Evolutionary conservation across 2,797 vertebrate species (phyloP), one percentile per base, ranked within the genome.

Genomic region (Liasis olivaceus): DNA sequence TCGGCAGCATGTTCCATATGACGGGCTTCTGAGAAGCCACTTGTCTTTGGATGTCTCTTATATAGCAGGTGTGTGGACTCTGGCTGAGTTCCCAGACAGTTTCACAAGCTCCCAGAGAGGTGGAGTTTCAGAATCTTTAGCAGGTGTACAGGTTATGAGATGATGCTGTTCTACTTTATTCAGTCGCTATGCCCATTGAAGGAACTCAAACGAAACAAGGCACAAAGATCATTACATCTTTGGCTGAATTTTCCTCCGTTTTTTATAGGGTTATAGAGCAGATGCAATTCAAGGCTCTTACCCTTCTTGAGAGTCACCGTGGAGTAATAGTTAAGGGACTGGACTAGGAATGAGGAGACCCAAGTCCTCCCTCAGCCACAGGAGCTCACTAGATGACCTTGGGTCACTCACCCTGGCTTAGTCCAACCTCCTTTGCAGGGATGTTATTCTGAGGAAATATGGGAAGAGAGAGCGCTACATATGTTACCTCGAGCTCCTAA

Each of bases 81-180:
- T 96, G 97, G 96, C 97, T 95, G 91, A 0, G 54, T 95, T 96
- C 97, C 97, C 94, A 93, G 95, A 66, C 1, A 90, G 93, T 95
- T 96, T 96, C 96, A 96, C 96, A 95, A 97, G 96, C 89, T 96
- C 92, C 89, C 91, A 89, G 94, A 96, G 88, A 96, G 97, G 96
- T 96, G 95, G 42, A 88, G 95, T 94, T 94, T 95, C 72, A 93
- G 88, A 89, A 59, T 22, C 94, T 97, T 97, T 94, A 85, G 9
- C 95, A 97, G 93, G 95, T 95, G 15, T 91, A 95, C 94, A 89
- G 93, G 96, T 96, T 97, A 97, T 97, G 64, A 97, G 96, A 95
- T 89, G 96, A 95, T 94, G 84, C 96, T 94, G 92, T 5, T 89
- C 62, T 90, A 28, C 85, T 96, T 94, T 59, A 90, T 91, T 89